Evolutionary conservation across 2,797 vertebrate genomes (phyloP).

Genomic region (Champsocephalus gunnari): DNA sequence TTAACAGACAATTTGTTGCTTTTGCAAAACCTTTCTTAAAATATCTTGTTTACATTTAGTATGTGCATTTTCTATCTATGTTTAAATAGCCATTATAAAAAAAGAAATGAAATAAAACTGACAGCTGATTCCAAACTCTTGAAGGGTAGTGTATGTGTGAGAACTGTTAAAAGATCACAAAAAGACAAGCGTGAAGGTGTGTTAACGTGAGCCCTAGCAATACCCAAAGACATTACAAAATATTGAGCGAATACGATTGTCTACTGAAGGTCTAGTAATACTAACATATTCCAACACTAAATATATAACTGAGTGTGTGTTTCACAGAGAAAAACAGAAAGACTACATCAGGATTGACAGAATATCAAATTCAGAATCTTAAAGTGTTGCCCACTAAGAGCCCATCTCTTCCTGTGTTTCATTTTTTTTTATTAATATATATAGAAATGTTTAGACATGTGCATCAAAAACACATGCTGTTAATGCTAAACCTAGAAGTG

Average conservation of each 20-base stretch:
- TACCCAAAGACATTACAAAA: constrained; percentile 13
- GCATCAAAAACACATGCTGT: not conserved
- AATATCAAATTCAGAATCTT: not conserved
- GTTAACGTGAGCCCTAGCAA: constrained; percentile 32
- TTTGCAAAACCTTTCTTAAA: not conserved
- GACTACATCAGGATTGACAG: not conserved
- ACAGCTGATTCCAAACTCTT: constrained; percentile 10
- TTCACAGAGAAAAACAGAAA: not conserved
- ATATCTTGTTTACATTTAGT: not conserved
- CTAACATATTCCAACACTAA: not conserved
- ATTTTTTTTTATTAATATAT: too few relatives aligned
- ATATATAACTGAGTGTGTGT: not conserved
- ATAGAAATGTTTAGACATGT: not conserved
- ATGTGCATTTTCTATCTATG: not conserved
- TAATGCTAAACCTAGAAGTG: constrained; percentile 12
- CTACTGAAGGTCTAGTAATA: not conserved
- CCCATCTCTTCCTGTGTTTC: not conserved
- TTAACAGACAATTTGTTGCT: not conserved
- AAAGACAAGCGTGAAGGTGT: constrained; percentile 9
- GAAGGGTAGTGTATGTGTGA: constrained; percentile 1
- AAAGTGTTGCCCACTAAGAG: not conserved
- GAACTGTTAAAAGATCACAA: constrained; percentile 30
- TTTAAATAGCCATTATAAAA: too few relatives aligned
- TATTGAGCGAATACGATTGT: constrained; percentile 6
- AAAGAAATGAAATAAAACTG: not conserved